Conservation (phyloP, 2,797 vertebrate genomes). For the Gymnothorax reevesii region DNA sequence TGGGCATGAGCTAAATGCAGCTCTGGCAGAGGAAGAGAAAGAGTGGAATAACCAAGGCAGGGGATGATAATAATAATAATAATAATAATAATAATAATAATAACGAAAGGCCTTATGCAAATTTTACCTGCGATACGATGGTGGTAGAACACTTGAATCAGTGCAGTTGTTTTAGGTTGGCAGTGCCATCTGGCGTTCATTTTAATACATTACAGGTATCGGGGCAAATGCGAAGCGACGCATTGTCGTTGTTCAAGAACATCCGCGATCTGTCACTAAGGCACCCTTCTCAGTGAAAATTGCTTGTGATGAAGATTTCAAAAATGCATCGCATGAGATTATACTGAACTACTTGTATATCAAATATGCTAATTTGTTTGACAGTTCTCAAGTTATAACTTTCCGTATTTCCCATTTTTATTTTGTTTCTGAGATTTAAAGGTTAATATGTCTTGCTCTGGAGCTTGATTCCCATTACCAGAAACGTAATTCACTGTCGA, state of each 20-base stretch:
- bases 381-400: neutral
- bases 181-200: slow-evolving; percentile 71
- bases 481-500: neutral
- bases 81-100: neutral
- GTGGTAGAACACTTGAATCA: neutral
- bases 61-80: slow-evolving; percentile 1
- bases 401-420: neutral
- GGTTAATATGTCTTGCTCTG: neutral
- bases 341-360: neutral
- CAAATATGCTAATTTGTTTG: too few relatives aligned
- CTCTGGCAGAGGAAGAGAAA: slow-evolving; percentile 26
- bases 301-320: neutral
- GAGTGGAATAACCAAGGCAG: slow-evolving; percentile 49
- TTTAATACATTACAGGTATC: slow-evolving; percentile 46
- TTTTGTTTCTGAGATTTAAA: neutral
- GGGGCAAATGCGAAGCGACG: neutral
- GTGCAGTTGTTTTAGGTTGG: neutral
- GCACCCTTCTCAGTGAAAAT: neutral
- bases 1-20: neutral
- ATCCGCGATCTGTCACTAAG: neutral
- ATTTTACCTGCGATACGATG: neutral
- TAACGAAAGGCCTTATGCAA: neutral
- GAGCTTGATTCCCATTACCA: neutral
- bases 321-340: neutral
- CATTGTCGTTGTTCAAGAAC: neutral